Evolutionary conservation across 2,797 vertebrate genomes (phyloP).

Genomic region (Bucorvus abyssinicus): DNA sequence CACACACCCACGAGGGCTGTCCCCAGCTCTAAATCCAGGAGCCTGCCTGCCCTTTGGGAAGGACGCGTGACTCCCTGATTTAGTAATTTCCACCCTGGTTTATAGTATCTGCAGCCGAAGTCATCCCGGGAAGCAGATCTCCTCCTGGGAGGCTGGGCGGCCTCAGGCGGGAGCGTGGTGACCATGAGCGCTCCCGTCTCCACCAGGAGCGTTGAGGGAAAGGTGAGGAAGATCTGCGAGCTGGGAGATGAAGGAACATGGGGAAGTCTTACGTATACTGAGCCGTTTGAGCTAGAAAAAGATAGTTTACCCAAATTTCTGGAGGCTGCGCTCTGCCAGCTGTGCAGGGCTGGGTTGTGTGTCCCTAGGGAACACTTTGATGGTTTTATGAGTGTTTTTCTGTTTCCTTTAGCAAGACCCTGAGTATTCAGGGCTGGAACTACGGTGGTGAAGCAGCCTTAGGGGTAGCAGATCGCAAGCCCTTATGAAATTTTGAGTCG

Average conservation of each 20-base stretch:
- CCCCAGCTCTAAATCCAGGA: not conserved
- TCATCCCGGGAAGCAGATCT: not conserved
- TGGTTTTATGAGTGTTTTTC: not conserved
- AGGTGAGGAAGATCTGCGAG: not conserved
- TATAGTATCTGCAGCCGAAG: not conserved
- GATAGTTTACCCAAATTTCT: not conserved
- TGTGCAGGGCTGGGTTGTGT: not conserved
- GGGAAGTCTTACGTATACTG: not conserved
- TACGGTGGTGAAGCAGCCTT: not conserved
- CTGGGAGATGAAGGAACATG: not conserved
- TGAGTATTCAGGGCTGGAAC: not conserved
- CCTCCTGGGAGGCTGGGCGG: not conserved
- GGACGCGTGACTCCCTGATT: not conserved
- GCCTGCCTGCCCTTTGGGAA: not conserved
- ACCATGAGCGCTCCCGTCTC: not conserved
- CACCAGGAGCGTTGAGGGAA: not conserved
- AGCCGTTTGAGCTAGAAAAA: not conserved
- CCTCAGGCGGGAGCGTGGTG: not conserved
- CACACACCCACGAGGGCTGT: not conserved
- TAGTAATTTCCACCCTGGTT: not conserved
- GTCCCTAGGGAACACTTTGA: not conserved
- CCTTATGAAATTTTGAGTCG: not conserved
- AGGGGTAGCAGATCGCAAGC: not conserved
- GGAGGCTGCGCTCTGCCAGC: not conserved
- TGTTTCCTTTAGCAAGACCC: slow-evolving; percentile 10